phyloP scores from a whole-genome alignment of 2,888 invertebrate genomes.

The Nudaria mundana region DNA sequence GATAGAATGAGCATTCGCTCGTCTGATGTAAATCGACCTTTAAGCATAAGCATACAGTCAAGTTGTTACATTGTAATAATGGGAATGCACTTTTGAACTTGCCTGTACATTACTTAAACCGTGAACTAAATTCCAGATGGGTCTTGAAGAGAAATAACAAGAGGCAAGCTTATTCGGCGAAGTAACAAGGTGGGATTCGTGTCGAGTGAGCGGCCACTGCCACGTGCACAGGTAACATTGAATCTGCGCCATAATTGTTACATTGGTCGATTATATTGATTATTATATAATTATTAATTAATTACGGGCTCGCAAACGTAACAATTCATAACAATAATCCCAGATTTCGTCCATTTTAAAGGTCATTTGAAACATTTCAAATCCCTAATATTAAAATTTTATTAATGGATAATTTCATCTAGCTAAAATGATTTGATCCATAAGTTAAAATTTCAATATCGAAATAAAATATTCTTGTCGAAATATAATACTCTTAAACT shows the following conservation, averaged over 20 bases:
- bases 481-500: too few relatives aligned
- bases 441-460: too few relatives aligned
- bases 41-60: too few relatives aligned
- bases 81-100: too few relatives aligned
- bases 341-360: background rate
- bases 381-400: background rate
- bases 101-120: too few relatives aligned
- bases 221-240: conserved; percentile 39
- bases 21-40: too few relatives aligned
- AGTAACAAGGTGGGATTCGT: conserved; percentile 54
- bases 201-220: conserved; percentile 28
- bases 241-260: conserved; percentile 18
- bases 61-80: too few relatives aligned
- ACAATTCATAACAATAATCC: background rate
- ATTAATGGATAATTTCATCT: too few relatives aligned
- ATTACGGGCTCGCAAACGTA: conserved; percentile 24
- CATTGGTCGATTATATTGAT: conserved; percentile 26
- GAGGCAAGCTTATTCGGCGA: conserved; percentile 43
- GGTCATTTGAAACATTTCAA: background rate
- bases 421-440: too few relatives aligned
- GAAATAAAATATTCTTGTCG: too few relatives aligned
- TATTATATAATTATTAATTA: too few relatives aligned
- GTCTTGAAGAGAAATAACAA: conserved; percentile 80
- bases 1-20: too few relatives aligned
- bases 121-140: conserved; percentile 67